phyloP scores from a whole-genome alignment of 2,888 invertebrate genomes.

The Clitarchus hookeri region DNA sequence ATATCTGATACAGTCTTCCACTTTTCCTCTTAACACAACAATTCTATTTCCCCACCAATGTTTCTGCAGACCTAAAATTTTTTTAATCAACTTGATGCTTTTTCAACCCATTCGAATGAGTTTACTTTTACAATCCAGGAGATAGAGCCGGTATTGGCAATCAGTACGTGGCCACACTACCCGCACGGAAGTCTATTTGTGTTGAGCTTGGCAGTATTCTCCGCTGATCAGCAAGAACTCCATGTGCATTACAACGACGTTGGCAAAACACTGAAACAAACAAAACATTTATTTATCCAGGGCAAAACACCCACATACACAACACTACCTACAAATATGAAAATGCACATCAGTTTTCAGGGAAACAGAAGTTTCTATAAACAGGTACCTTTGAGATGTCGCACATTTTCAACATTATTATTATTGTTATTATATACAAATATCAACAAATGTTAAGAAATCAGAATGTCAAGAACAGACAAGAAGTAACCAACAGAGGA shows the following conservation, averaged over 20 bases:
- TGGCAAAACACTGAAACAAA: constrained; percentile 39
- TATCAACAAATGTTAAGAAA: too few relatives aligned
- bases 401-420: too few relatives aligned
- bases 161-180: background rate
- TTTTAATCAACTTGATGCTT: background rate
- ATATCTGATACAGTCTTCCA: background rate
- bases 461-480: too few relatives aligned
- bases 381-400: too few relatives aligned
- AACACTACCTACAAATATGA: background rate
- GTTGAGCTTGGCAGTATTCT: constrained; percentile 98
- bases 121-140: background rate
- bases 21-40: background rate
- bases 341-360: background rate
- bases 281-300: background rate
- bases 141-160: background rate
- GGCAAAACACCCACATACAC: background rate
- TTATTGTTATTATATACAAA: too few relatives aligned
- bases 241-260: constrained; percentile 63
- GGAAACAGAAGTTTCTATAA: too few relatives aligned
- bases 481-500: too few relatives aligned
- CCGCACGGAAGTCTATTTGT: constrained; percentile 66
- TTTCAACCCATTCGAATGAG: constrained; percentile 18
- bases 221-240: constrained; percentile 98
- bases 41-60: background rate
- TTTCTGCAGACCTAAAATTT: background rate